Conservation (phyloP, 2,113 vertebrate species). For the Irena cyanogastra region DNA sequence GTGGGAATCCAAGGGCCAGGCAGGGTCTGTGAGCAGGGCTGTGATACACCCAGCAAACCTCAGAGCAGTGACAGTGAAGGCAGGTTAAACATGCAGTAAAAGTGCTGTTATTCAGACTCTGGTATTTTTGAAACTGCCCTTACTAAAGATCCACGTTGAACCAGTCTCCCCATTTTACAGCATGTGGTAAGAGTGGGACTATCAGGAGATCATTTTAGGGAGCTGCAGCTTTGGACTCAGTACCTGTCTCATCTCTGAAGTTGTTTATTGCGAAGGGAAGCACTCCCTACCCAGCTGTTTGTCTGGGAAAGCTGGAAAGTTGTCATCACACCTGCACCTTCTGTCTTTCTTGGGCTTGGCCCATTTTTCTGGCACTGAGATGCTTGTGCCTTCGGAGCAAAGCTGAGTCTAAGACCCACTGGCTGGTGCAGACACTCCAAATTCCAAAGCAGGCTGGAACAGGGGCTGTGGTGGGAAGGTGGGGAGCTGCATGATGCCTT, state of each 20-base stretch:
- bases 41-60: not conserved
- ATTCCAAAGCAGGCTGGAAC: not conserved
- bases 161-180: not conserved
- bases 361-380: not conserved
- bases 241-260: not conserved
- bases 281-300: not conserved
- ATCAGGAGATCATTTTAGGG: not conserved
- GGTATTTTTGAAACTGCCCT: not conserved
- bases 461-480: not conserved
- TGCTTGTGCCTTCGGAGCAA: not conserved
- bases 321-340: not conserved
- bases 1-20: constrained; percentile 34
- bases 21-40: not conserved
- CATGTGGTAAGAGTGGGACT: not conserved
- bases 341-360: not conserved
- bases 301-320: not conserved
- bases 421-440: not conserved
- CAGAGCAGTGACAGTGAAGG: not conserved
- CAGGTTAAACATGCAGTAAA: not conserved
- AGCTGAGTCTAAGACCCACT: not conserved
- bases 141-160: not conserved
- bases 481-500: not conserved
- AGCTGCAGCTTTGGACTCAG: not conserved
- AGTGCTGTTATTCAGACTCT: not conserved
- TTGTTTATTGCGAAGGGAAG: not conserved